A percentile compares a stretch with the other conserved stretches of the same genome.
These are phyloP conservation scores for Spea hammondii DNA, from an alignment of 2,797 vertebrate species.

Conservation along the genomic window DNA sequence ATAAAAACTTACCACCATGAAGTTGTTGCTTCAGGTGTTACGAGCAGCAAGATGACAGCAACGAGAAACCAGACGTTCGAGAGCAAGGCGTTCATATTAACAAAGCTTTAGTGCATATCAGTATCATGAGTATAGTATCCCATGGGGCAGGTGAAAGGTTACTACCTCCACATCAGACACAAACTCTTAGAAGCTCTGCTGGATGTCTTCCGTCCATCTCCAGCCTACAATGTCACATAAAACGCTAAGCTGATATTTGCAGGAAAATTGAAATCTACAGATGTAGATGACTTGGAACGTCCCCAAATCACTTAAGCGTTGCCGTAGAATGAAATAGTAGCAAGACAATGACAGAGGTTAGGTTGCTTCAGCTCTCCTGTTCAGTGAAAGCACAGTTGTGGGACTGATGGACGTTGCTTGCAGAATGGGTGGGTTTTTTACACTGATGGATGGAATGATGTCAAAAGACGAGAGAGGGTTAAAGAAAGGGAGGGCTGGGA, in stretches of 20 bases:
- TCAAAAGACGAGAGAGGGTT: slow-evolving; percentile 59
- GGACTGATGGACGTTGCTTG: slow-evolving; percentile 60
- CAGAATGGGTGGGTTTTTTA: slow-evolving; percentile 63
- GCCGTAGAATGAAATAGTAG: slow-evolving; percentile 25
- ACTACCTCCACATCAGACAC: slow-evolving; percentile 11
- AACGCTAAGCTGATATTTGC: slow-evolving; percentile 2
- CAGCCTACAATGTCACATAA: slow-evolving; percentile 8
- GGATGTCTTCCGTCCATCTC: slow-evolving; percentile 19
- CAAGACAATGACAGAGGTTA: slow-evolving; percentile 34
- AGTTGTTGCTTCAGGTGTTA: slow-evolving; percentile 79
- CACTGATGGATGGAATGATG: slow-evolving; percentile 64
- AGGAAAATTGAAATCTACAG: slow-evolving; percentile 8
- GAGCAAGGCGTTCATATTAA: slow-evolving; percentile 89
- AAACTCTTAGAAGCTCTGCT: neutral
- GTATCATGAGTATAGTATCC: slow-evolving; percentile 63
- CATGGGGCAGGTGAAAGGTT: slow-evolving; percentile 56
- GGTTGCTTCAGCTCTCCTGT: slow-evolving; percentile 37
- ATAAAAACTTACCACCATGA: slow-evolving; percentile 89
- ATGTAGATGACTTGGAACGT: slow-evolving; percentile 33
- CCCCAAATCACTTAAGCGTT: slow-evolving; percentile 27
- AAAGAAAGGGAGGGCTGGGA: slow-evolving; percentile 54
- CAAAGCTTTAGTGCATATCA: slow-evolving; percentile 69
- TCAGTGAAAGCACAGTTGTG: slow-evolving; percentile 52
- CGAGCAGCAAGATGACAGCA: slow-evolving; percentile 78
- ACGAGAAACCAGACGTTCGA: slow-evolving; percentile 84